Evolutionary conservation across 1,140 invertebrate genomes (phyloP), one percentile per base, ranked within the genome.

Genomic region (Diuraphis noxia): DNA sequence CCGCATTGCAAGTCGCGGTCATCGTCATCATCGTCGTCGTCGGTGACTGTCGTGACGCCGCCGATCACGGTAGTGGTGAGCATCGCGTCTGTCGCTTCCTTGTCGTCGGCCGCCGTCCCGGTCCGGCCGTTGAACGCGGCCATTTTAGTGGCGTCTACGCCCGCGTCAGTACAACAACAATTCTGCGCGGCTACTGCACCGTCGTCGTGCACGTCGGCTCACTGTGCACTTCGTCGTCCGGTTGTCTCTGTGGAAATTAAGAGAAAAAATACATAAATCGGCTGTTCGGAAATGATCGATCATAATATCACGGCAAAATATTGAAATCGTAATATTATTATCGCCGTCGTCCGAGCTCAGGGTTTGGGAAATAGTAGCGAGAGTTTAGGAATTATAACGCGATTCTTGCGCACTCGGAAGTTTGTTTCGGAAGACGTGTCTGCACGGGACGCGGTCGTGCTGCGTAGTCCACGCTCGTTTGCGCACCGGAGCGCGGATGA

Each of bases 1-100:
- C 97, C 97, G 92, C 96, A 97, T 85, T 94, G 94, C 8, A 95
- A 94, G 40, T 94, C 94, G 72, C 94, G 93, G 4, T 91, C 92
- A 23, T n/a, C 38, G 56, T 72, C 72, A 63, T 87, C 92, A 13
- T 30, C 43, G 36, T 46, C 87, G 25, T 56, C 90, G 7, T n/a
- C 46, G 10, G 40, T 30, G 41, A 17, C 19, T 6, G 7, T 21
- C 19, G 46, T 23, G 19, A 49, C 46, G 56, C 34, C 46, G 30
- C 38, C 25, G 23, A 34, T 41, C 23, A 38, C 34, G 43, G 85
- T 17, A 13, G 38, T 38, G 41, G 36, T 38, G 46, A 38, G 38
- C 52, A 56, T 41, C 5, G 49, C 25, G 36, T 88, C 86, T 9
- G 36, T 25, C 52, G 49, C 52, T 34, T 52, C 34, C 9, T 52